Evolutionary conservation across 2,113 vertebrate species (phyloP).

Genomic region (Gymnarchus niloticus): DNA sequence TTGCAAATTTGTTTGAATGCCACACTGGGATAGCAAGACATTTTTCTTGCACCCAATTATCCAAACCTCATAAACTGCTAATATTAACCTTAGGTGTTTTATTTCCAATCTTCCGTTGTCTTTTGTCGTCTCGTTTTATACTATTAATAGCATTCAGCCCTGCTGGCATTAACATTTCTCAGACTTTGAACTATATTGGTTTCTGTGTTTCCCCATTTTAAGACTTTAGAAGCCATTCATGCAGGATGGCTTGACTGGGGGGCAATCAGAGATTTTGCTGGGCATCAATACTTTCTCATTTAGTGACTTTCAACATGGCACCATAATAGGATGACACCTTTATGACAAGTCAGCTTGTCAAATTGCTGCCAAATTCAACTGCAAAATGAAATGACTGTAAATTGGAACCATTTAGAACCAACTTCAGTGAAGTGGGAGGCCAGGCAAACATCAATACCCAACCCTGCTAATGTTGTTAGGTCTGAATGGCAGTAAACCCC

Average conservation of each 20-base stretch:
- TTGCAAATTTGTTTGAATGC: background rate
- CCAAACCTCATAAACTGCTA: background rate
- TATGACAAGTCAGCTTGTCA: too few species aligned
- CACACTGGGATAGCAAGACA: background rate
- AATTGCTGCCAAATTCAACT: too few species aligned
- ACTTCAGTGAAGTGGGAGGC: too few species aligned
- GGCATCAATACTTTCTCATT: too few species aligned
- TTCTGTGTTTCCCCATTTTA: background rate
- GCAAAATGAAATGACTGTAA: too few species aligned
- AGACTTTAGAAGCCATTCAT: background rate
- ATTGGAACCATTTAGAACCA: too few species aligned
- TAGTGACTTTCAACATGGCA: too few species aligned
- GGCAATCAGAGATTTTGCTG: too few species aligned
- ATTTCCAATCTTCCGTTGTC: background rate
- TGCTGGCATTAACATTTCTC: background rate
- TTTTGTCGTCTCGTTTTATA: background rate
- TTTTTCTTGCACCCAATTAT: background rate
- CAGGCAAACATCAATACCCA: too few species aligned
- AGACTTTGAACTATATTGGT: background rate
- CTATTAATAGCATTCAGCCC: background rate
- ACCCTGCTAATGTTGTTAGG: too few species aligned
- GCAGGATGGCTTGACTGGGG: background rate
- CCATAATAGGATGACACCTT: too few species aligned
- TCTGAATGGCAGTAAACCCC: too few species aligned
- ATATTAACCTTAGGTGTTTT: background rate